Base-by-base conservation (phyloP, 1,140 invertebrate species). In the Camponotus vicinus region DNA sequence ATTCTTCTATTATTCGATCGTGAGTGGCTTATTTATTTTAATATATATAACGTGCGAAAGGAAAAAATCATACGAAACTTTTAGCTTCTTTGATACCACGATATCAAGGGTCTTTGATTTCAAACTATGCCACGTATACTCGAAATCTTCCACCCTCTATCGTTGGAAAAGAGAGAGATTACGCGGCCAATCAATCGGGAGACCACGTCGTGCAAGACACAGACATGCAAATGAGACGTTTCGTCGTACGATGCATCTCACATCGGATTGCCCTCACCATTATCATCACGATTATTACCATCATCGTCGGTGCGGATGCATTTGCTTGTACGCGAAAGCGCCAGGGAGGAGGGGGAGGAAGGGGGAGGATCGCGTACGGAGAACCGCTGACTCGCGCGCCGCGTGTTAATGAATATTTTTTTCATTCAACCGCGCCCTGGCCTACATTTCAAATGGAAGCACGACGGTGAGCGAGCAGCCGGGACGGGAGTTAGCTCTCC, bases 321-420 rank as follows among this genome's bases (percentile, higher is more conserved):
- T 37, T n/a, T 21, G 34, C 34, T 57, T 7, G 49, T 8, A 32
- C 27, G 37, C 57, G 37, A 37, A 18, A 61, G 27, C 64, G 15
- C 6, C 64, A 2, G n/a, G 13, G 3, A 18, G 0, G 42, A 9
- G 3, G 13, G 9, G 8, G 4, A 3, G 21, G 57, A 37, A 9
- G 42, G 3, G 37, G 49, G 4, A 18, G n/a, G 55, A 49, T 34
- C 76, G 49, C 37, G 55, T 11, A 13, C 77, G 90, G 92, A 92
- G 92, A 92, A 90, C 92, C 91, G 82, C 90, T 92, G 88, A 70
- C 57, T 32, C 90, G 79, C 85, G 89, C 92, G 90, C 93, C 92
- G 90, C 93, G 92, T 92, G 92, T 93, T 94, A 94, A 94, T 94
- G 93, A 94, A 94, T 94, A 93, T 94, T 94, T 94, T 94, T 94